Evolutionary conservation across 2,797 vertebrate genomes (phyloP).

Genomic region (Perodicticus potto): DNA sequence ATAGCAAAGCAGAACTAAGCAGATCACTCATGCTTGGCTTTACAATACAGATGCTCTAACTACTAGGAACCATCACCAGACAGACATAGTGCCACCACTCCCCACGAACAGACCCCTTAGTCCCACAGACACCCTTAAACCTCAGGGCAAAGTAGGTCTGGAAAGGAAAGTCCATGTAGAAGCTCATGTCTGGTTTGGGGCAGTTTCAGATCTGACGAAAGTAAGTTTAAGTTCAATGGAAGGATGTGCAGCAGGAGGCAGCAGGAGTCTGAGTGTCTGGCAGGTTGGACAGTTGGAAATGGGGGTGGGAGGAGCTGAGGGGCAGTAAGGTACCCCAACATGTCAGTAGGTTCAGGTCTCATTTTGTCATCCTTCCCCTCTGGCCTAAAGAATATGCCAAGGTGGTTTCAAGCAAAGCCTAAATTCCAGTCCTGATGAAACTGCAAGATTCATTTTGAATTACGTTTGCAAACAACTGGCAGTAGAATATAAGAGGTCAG

Average conservation of each 20-base stretch:
- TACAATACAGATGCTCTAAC: not conserved
- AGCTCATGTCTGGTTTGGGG: not conserved
- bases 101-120: not conserved
- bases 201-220: not conserved
- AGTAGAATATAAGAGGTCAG: slow-evolving; percentile 8
- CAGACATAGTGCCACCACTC: not conserved
- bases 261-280: not conserved
- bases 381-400: slow-evolving; percentile 41
- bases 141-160: not conserved
- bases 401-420: slow-evolving; percentile 70
- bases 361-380: slow-evolving; percentile 39
- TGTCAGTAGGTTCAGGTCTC: slow-evolving; percentile 21
- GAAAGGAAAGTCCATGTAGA: not conserved
- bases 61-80: not conserved
- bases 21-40: not conserved
- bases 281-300: not conserved
- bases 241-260: not conserved
- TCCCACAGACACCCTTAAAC: not conserved
- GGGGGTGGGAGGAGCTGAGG: not conserved
- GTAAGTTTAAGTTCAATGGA: not conserved
- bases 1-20: not conserved
- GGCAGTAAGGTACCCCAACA: not conserved
- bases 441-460: slow-evolving; percentile 68
- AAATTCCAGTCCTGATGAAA: slow-evolving; percentile 73
- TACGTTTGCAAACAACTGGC: slow-evolving; percentile 67